Base-by-base conservation (phyloP, 2,797 vertebrate genomes). In the Heliangelus exortis region DNA sequence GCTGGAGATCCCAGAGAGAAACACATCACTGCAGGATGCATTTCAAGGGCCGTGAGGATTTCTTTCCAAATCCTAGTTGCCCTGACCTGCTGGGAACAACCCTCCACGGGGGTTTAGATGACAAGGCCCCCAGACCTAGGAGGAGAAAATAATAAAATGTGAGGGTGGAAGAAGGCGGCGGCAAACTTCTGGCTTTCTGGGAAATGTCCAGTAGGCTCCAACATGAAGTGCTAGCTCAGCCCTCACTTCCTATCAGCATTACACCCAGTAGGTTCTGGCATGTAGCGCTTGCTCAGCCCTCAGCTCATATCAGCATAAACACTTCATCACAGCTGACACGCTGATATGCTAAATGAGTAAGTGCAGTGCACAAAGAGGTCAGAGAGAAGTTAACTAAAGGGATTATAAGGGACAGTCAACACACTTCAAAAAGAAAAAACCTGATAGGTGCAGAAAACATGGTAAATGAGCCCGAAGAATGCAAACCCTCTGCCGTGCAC, bases 261-360 rank as follows among this genome's bases (percentile, higher is more conserved):
- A 68, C 62, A 91, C 77, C 84, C 96, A 68, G 89, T 76, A 67
- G 95, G 87, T 33, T 84, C 90, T 96, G 95, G 92, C 48, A 34
- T 86, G 89, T 43, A 85, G 68, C 92, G 95, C 96, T 95, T 89
- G 69, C 94, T 90, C 86, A 84, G 96, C 96, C 96, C 94, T 97
- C 83, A 86, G 93, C 95, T 97, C 96, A 92, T 95, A 95, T 97
- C 97, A 96, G 96, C 97, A 95, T 96, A 88, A 96, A 97, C 97
- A 92, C 96, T 97, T 97, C 95, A 96, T 97, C 97, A 96, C 61
- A 89, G 57, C 90, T 96, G 97, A 97, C 97, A 95, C 14, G 12
- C 96, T 54, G 96, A 97, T 87, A 92, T 20, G 73, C 96, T 90
- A 94, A 96, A 94, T 91, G 96, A 97, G 58, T 93, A 81, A 96